Percentiles rank a stretch among this genome's conserved stretches.
Evolutionary conservation across 2,888 invertebrate genomes (phyloP).

Genomic region (Hesperia comma): DNA sequence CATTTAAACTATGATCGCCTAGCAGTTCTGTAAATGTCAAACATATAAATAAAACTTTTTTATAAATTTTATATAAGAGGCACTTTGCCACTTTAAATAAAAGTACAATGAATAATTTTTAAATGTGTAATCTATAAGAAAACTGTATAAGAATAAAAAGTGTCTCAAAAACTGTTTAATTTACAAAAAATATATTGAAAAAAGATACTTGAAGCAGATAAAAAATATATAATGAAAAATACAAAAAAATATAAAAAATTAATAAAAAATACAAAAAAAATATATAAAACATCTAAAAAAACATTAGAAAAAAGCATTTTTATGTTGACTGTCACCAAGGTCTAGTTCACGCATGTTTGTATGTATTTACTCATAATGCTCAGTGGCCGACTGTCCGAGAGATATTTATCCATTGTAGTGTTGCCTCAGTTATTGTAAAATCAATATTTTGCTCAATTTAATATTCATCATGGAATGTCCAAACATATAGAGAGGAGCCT

Average conservation of each 20-base stretch:
- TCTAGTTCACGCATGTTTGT: slow-evolving; percentile 44
- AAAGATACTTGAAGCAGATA: slow-evolving; percentile 53
- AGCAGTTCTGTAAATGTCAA: slow-evolving; percentile 63
- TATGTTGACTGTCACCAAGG: slow-evolving; percentile 43
- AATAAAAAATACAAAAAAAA: slow-evolving; percentile 45
- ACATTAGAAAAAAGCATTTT: slow-evolving; percentile 45
- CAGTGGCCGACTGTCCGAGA: slow-evolving; percentile 18
- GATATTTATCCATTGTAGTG: slow-evolving; percentile 11
- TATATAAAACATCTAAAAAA: slow-evolving; percentile 59
- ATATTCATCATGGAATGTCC: slow-evolving; percentile 13
- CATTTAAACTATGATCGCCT: slow-evolving; percentile 56
- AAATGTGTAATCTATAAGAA: slow-evolving; percentile 72
- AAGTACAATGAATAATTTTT: slow-evolving; percentile 81
- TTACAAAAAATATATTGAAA: slow-evolving; percentile 55
- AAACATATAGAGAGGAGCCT: slow-evolving; percentile 10
- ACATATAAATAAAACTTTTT: slow-evolving; percentile 64
- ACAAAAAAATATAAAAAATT: slow-evolving; percentile 44
- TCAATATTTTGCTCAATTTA: slow-evolving; percentile 17
- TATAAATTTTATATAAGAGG: slow-evolving; percentile 77
- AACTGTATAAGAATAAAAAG: slow-evolving; percentile 72
- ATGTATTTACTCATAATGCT: slow-evolving; percentile 23
- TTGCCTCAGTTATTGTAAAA: slow-evolving; percentile 27
- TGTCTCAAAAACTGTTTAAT: slow-evolving; percentile 74
- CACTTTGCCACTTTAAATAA: slow-evolving; percentile 70
- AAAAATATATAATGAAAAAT: slow-evolving; percentile 53